Conservation (phyloP, 2,113 vertebrate species). For the Psophia crepitans region DNA sequence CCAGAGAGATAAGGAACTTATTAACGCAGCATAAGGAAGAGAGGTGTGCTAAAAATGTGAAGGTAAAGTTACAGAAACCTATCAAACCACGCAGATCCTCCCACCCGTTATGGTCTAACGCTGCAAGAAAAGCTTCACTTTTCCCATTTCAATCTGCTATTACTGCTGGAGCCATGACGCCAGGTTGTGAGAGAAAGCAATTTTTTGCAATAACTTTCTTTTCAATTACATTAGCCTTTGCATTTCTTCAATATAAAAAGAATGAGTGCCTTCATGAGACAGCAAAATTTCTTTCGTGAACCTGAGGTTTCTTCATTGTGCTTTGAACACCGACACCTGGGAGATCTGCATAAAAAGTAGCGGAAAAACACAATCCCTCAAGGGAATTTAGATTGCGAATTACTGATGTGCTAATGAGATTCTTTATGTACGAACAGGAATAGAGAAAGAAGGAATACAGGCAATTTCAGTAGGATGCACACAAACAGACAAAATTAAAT, state of each 20-base stretch:
- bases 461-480: not conserved
- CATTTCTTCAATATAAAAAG: not conserved
- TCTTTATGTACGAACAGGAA: not conserved
- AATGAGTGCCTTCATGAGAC: not conserved
- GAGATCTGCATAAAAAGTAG: not conserved
- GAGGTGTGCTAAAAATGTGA: accelerated
- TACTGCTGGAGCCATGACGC: not conserved
- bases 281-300: not conserved
- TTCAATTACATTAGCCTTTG: not conserved
- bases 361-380: not conserved
- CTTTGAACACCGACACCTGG: not conserved
- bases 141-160: not conserved
- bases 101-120: accelerated
- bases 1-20: not conserved
- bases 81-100: not conserved
- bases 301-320: not conserved
- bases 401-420: constrained; percentile 16
- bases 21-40: accelerated
- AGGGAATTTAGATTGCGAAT: not conserved
- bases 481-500: not conserved
- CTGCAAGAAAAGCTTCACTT: not conserved
- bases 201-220: not conserved
- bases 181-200: not conserved
- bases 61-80: not conserved
- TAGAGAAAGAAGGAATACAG: not conserved